phyloP scores from a whole-genome alignment of 2,797 vertebrate species.

The Chaunax sp. region DNA sequence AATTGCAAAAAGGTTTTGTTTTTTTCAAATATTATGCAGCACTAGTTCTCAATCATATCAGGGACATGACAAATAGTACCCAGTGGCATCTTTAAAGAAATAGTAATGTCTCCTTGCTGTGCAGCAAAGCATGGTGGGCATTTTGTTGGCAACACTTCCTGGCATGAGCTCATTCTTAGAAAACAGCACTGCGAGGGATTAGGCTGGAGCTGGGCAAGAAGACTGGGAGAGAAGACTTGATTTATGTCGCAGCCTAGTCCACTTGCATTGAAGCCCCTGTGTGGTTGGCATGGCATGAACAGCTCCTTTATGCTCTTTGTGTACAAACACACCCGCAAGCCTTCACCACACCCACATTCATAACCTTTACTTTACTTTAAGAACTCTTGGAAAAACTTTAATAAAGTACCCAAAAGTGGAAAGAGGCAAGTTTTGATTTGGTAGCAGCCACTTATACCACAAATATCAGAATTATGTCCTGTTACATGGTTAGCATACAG shows the following conservation, averaged over 20 bases:
- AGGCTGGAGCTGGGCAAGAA: constrained; percentile 40
- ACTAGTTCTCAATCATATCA: too few relatives aligned
- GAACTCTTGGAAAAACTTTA: constrained; percentile 32
- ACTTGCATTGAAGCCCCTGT: constrained; percentile 39
- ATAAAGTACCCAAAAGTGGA: constrained; percentile 10
- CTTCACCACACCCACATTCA: constrained; percentile 51
- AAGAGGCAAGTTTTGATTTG: constrained; percentile 11
- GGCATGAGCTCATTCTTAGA: constrained; percentile 71
- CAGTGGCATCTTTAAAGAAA: constrained; percentile 44
- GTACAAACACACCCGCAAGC: constrained; percentile 51
- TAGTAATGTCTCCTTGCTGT: constrained; percentile 48
- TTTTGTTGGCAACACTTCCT: constrained; percentile 54
- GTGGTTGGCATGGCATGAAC: constrained; percentile 66
- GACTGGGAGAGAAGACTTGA: constrained; percentile 51
- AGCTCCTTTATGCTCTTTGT: constrained; percentile 61
- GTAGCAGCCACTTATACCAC: background rate
- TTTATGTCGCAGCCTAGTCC: constrained; percentile 20
- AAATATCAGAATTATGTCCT: background rate
- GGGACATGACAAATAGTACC: constrained; percentile 31
- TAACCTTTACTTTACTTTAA: constrained; percentile 46
- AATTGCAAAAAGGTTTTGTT: too few relatives aligned
- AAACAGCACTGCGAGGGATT: constrained; percentile 58
- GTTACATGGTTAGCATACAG: background rate
- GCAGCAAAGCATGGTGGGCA: constrained; percentile 25
- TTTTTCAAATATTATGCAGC: background rate